Evolutionary conservation across 1,140 invertebrate genomes (phyloP).

Genomic region (Diachasmimorpha longicaudata): DNA sequence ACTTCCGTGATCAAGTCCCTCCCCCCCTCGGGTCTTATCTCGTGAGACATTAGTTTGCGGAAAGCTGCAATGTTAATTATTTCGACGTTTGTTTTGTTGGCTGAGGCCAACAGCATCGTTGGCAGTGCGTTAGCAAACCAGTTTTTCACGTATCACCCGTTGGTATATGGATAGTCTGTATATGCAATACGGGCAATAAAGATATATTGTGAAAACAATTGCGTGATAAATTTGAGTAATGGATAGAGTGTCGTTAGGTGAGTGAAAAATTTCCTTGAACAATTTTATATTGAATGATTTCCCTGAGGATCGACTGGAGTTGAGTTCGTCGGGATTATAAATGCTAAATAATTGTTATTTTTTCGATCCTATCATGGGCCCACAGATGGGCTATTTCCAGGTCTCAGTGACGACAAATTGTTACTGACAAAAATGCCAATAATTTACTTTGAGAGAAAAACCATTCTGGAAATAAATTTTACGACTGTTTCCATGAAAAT

Average conservation of each 20-base stretch:
- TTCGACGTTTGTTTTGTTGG: conserved; percentile 5
- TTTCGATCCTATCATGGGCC: too few species aligned
- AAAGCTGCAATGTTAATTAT: conserved; percentile 15
- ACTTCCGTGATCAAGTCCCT: conserved; percentile 1
- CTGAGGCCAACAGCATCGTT: background rate
- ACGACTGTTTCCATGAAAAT: too few species aligned
- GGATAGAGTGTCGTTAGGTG: background rate
- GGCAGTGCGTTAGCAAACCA: background rate
- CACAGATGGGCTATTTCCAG: too few species aligned
- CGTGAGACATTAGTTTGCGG: background rate
- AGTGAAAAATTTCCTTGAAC: background rate
- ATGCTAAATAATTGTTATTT: too few species aligned
- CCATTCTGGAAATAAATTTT: too few species aligned
- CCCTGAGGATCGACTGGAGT: too few species aligned
- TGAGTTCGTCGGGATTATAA: too few species aligned
- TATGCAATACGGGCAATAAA: background rate
- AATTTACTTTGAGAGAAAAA: too few species aligned
- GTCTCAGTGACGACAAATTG: too few species aligned
- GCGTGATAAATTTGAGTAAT: conserved; percentile 5
- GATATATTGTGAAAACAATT: background rate
- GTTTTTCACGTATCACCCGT: background rate
- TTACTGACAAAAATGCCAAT: too few species aligned
- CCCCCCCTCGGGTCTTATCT: background rate
- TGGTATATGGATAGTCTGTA: background rate
- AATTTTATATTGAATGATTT: too few species aligned